Evolutionary conservation across 1,140 invertebrate genomes (phyloP), one percentile per base, ranked within the genome.

Genomic region (Ephestia elutella): DNA sequence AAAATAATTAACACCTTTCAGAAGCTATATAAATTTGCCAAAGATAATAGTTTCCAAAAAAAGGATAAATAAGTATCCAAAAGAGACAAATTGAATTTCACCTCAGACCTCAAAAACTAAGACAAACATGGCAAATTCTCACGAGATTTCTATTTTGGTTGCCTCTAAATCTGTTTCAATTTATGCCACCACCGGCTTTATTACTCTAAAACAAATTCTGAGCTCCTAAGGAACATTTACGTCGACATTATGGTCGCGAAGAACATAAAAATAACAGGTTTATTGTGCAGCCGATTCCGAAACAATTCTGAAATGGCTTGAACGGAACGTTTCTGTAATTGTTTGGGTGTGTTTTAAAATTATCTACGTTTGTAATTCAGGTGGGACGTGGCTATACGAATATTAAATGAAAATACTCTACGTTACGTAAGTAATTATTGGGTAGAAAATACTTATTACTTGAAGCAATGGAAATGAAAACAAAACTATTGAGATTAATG

Each of bases 201-300:
- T 35, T 25, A 30, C 58, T 55, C 38, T 30, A 54, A 55, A 55
- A 60, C 53, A 49, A 55, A 55, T 60, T 60, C 53, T 30, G 38
- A 55, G 58, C 58, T 38, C 48, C 58, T 38, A 19, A 60, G 51
- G 20, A 49, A 60, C 58, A 30, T 55, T 60, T 60, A 55, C 20
- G 58, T 35, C 21, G 51, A 18, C 58, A 55, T 60, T 55, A 60
- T 55, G 38, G 21, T 19, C 58, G 21, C 11, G 25, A 15, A n/a
- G 38, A 38, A 28, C 51, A 60, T 60, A 60, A 66, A 58, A 66
- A 62, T 66, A 59, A 54, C 64, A 66, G 49, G 60, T 62, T 60
- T 62, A 66, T 66, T 66, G 57, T 62, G 48, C 15, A 66, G 35
- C 44, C 21, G 38, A 49, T 49, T 54, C 48, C 50, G 58, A 54